These are phyloP conservation scores for Pseudochromis fuscus DNA, from an alignment of 2,797 vertebrate genomes.

Conservation along the genomic window DNA sequence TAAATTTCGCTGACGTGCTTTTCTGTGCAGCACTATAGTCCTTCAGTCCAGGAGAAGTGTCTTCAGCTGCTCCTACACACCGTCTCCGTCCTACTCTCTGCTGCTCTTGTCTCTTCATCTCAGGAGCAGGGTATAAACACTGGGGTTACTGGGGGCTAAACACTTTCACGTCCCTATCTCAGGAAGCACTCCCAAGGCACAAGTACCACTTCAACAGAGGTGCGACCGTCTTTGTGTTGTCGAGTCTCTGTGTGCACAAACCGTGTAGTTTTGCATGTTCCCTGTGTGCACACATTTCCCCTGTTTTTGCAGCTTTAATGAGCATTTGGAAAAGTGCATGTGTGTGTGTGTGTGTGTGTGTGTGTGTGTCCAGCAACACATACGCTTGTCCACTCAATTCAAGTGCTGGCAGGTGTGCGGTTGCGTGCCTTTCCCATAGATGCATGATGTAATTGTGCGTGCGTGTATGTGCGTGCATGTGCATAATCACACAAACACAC, in stretches of 20 bases:
- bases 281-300: background rate
- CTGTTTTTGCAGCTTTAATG: constrained; percentile 11
- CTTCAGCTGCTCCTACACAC: constrained; percentile 5
- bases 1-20: background rate
- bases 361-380: constrained; percentile 12
- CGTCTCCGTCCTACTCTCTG: constrained; percentile 5
- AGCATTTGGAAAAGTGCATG: constrained; percentile 11
- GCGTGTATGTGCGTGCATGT: constrained; percentile 6
- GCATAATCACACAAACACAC: constrained; percentile 32
- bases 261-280: constrained; percentile 9
- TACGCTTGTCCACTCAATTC: constrained; percentile 6
- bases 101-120: constrained; percentile 39
- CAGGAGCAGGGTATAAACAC: constrained; percentile 37
- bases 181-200: constrained; percentile 36
- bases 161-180: constrained; percentile 54
- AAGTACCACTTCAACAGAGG: constrained; percentile 47
- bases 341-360: background rate
- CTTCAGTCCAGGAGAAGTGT: constrained; percentile 12
- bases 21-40: background rate
- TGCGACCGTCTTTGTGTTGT: background rate
- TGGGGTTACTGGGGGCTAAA: constrained; percentile 63
- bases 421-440: constrained; percentile 11
- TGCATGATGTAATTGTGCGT: constrained; percentile 17
- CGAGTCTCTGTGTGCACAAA: background rate
- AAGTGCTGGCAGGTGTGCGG: constrained; percentile 51